phyloP scores from a whole-genome alignment of 1,140 invertebrate genomes.

The Neodiprion pinetum region DNA sequence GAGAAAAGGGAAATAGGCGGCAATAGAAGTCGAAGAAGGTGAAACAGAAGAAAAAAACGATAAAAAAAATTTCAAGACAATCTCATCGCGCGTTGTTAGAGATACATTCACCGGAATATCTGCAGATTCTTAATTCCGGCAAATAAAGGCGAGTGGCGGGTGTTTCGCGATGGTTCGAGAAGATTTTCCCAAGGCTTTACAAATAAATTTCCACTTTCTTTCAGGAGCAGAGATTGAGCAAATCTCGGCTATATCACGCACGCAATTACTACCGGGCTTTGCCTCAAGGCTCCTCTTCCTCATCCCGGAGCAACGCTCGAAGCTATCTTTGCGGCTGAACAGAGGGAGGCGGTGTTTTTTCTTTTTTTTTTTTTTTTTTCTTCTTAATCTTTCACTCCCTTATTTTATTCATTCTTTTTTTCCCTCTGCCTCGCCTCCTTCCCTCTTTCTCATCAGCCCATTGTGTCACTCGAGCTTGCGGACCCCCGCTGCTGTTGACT shows the following conservation, averaged over 20 bases:
- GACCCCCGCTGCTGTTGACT: not conserved
- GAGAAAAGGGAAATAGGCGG: too few relatives aligned
- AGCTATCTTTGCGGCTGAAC: not conserved
- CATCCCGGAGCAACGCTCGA: not conserved
- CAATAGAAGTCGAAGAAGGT: too few relatives aligned
- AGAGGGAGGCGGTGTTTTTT: not conserved
- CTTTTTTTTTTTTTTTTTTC: not conserved
- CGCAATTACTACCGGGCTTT: constrained; percentile 2
- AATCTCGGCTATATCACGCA: not conserved
- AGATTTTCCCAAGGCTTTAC: too few relatives aligned
- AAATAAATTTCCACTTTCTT: too few relatives aligned
- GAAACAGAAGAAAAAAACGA: too few relatives aligned
- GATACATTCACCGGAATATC: too few relatives aligned
- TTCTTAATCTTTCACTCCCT: too few relatives aligned
- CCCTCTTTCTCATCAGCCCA: constrained; percentile 1
- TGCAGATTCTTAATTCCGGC: too few relatives aligned
- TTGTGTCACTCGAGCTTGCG: not conserved
- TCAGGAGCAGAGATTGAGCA: not conserved
- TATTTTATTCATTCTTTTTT: not conserved
- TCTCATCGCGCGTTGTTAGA: too few relatives aligned
- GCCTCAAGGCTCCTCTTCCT: not conserved
- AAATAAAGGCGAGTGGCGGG: too few relatives aligned
- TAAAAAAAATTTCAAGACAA: too few relatives aligned
- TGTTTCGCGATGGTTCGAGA: too few relatives aligned
- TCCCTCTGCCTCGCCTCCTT: not conserved